Evolutionary conservation across 2,888 invertebrate genomes (phyloP).

Genomic region (Seladonia tumulorum): DNA sequence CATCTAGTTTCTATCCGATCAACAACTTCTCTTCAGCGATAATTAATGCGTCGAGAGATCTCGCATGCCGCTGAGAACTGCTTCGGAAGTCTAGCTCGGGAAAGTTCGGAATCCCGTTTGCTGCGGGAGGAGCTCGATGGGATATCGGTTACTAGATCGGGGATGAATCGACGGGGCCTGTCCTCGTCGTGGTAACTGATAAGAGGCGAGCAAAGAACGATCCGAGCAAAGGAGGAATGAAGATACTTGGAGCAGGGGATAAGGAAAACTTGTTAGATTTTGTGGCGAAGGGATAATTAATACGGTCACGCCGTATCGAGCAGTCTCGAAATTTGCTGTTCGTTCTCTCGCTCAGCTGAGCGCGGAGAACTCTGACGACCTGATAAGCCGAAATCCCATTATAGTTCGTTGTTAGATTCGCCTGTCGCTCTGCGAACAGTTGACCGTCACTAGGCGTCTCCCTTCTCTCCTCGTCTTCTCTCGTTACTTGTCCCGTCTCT

Average conservation of each 20-base stretch:
- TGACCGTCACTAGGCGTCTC: slow-evolving; percentile 19
- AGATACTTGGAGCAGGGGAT: not conserved
- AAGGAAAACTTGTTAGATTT: slow-evolving; percentile 50
- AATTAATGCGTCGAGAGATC: not conserved
- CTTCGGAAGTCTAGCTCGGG: not conserved
- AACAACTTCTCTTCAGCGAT: not conserved
- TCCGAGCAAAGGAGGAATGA: not conserved
- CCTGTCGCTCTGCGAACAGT: slow-evolving; percentile 58
- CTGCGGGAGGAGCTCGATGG: not conserved
- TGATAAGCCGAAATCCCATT: slow-evolving; percentile 82
- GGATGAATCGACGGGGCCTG: not conserved
- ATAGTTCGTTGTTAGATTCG: slow-evolving; percentile 79
- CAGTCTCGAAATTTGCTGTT: slow-evolving; percentile 33
- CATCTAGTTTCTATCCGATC: not conserved
- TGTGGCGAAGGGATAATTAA: slow-evolving; percentile 72
- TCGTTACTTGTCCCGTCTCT: slow-evolving; percentile 14
- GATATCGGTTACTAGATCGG: not conserved
- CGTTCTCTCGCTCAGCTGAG: slow-evolving; percentile 24
- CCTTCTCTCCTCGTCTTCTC: not conserved
- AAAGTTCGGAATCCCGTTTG: not conserved
- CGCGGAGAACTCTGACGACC: slow-evolving; percentile 70
- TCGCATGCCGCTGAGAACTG: not conserved
- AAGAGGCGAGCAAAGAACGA: too few species aligned
- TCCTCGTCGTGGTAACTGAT: not conserved
- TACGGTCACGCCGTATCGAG: slow-evolving; percentile 75